Base-by-base conservation (phyloP, 2,888 invertebrate genomes). In the Platycnemis pennipes region DNA sequence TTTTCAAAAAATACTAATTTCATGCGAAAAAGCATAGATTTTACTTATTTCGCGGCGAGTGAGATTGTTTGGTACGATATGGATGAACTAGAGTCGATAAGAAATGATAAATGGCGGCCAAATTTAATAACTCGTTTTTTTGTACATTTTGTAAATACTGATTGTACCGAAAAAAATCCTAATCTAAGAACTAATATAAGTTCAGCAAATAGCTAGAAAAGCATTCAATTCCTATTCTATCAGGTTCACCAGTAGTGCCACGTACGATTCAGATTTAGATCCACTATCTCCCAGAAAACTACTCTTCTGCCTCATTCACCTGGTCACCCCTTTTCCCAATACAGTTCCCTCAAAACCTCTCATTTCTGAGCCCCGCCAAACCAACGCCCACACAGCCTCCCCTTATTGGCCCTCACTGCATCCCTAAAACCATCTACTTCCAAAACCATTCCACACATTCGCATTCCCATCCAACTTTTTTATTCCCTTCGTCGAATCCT, bases 391-490 rank as follows among this genome's bases (percentile, higher is more conserved):
- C 2, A 37, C 13, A 2, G 31, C 37, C 77, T 22, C 8, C 31
- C 77, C 31, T 77, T 77, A 26, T 77, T 77, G 77, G 77, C 77
- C 13, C 77, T 77, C 16, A 11, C 37, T 26, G 13, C 77, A 77
- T 77, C 77, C 77, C 77, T 77, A 77, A 77, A 77, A 77, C 77
- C 77, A 77, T 77, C 77, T 77, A 77, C 77, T 77, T 77, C 77
- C 77, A 77, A 77, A 77, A 77, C 77, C 77, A 77, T 77, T 77
- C 77, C 77, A 77, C 31, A 31, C 77, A 77, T 77, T 87, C 53
- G 89, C 26, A 89, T 89, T 89, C 89, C 89, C 53, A 89, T 53
- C 91, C 91, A 91, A 44, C 69, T 91, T 91, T 91, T 91, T 91
- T 63, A 91, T 91, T 91, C 91, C 56, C 22, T n/a, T 77, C 37